These are phyloP conservation scores for Sturnus vulgaris DNA, from an alignment of 2,113 vertebrate genomes.

Conservation along the genomic window DNA sequence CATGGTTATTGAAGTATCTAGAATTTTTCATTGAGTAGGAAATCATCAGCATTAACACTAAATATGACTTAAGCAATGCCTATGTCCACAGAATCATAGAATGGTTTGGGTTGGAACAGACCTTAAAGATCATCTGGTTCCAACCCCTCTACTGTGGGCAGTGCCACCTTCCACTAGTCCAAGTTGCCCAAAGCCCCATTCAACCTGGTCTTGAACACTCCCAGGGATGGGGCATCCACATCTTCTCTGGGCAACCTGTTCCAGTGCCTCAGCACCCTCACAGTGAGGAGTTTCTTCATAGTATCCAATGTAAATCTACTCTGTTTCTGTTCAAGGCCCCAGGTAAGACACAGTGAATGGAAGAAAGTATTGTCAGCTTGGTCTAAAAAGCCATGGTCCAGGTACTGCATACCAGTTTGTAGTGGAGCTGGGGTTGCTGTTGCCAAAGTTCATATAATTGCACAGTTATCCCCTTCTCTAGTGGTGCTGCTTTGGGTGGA, in stretches of 20 bases:
- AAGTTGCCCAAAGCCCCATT: not conserved
- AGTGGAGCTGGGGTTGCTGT: not conserved
- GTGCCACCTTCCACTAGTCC: not conserved
- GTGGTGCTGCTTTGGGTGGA: not conserved
- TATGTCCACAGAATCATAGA: not conserved
- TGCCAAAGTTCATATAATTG: not conserved
- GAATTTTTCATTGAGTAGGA: not conserved
- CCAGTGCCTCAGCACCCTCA: not conserved
- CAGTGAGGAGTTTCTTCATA: not conserved
- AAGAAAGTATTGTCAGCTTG: not conserved
- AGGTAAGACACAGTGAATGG: not conserved
- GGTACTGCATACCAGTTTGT: fast-evolving
- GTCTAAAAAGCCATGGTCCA: not conserved
- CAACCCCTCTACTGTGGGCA: not conserved
- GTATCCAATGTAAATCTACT: too few species aligned
- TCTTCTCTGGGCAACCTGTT: not conserved
- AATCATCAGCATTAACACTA: not conserved
- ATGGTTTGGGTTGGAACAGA: not conserved
- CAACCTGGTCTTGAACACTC: not conserved
- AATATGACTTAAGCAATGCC: not conserved
- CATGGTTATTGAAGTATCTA: not conserved
- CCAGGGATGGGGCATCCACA: not conserved
- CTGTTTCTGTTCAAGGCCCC: not conserved
- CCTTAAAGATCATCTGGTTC: not conserved
- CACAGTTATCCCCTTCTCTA: not conserved